These are phyloP conservation scores for Pollimyrus isidori DNA, from an alignment of 2,113 vertebrate genomes.

Conservation along the genomic window DNA sequence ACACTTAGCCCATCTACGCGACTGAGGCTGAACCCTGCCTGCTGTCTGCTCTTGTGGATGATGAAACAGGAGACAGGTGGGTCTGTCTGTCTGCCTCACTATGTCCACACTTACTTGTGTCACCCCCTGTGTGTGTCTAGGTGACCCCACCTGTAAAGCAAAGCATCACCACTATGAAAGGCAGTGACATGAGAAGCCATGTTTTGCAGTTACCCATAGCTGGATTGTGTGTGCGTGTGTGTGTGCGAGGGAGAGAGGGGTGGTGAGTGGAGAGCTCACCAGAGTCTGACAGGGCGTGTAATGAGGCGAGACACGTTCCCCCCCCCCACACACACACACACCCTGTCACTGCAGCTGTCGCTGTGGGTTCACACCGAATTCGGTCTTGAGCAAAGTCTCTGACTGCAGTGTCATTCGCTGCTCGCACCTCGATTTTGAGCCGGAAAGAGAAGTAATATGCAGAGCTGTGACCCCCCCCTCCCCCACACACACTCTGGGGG, in stretches of 20 bases:
- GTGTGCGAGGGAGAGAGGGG: neutral
- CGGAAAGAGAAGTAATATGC: neutral
- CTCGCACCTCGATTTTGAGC: neutral
- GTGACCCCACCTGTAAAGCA: neutral
- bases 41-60: neutral
- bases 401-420: neutral
- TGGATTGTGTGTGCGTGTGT: neutral
- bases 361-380: neutral
- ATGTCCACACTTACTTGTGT: neutral
- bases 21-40: neutral
- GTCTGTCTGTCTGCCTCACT: neutral
- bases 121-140: neutral
- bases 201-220: neutral
- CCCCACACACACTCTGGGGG: neutral
- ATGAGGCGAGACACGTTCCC: neutral
- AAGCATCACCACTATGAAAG: neutral
- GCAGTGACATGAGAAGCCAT: neutral
- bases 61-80: neutral
- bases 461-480: neutral
- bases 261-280: neutral
- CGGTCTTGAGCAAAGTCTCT: neutral
- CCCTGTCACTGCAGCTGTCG: neutral
- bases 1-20: neutral
- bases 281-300: conserved; percentile 3
- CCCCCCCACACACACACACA: neutral